Evolutionary conservation across 2,113 vertebrate species (phyloP), one percentile per base, ranked within the genome.

Genomic region (Carettochelys insculpta): DNA sequence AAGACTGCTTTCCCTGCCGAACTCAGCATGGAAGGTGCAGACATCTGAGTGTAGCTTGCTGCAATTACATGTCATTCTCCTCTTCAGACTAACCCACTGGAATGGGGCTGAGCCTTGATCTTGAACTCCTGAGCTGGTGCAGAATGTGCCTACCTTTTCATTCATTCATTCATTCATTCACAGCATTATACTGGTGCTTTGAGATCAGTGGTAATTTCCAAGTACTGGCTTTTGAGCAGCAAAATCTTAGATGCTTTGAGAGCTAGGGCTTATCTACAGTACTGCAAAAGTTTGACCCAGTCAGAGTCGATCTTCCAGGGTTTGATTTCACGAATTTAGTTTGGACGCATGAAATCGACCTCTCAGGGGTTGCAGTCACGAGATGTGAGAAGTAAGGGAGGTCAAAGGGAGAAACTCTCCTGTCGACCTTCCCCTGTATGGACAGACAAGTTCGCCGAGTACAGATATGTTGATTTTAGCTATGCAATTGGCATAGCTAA

Each of bases 21-120:
- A 4, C 3, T 0, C 0, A 1, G 24, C 31, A 34, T 43, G 25
- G 71, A 38, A 48, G 41, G 27, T 20, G 76, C 16, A 17, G 9
- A 61, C 1, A 1, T 0, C 3, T 2, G 25, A 48, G 45, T 24
- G n/a, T 16, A 10, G 1, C 0, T 0, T 3, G 43, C 0, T 5
- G 5, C 61, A 68, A 8, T 38, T 20, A 20, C 5, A 38, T n/a
- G 19, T n/a, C 61, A 38, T 22, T 1, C 34, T 38, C 43, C 73
- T 87, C 51, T 68, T 22, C 14, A 17, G 22, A 43, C 3, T 0
- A 7, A 34, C 61, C n/a, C 14, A 68, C 31, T 16, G 8, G n/a
- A 68, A 68, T 38, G n/a, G 4, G n/a, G 61, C n/a, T 68, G 19
- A 38, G 61, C 61, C n/a, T 38, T n/a, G 61, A 68, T 65, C 58